These are phyloP conservation scores for Arion vulgaris DNA, from an alignment of 1,140 invertebrate species.

Conservation along the genomic window DNA sequence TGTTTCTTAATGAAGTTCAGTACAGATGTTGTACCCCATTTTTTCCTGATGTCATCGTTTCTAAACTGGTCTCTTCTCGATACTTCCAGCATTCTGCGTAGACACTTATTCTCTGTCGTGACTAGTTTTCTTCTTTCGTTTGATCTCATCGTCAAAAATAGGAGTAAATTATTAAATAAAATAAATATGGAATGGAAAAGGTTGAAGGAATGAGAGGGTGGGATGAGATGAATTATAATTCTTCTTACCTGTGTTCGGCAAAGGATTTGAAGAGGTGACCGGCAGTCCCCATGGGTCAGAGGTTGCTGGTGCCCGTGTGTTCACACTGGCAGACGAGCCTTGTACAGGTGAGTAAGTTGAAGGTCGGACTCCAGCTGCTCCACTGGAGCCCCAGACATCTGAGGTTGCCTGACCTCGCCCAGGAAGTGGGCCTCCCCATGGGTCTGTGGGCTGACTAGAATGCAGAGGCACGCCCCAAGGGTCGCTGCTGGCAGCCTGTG, in stretches of 20 bases:
- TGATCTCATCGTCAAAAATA: too few relatives aligned
- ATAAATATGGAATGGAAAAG: too few relatives aligned
- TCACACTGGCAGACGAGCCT: constrained; percentile 35
- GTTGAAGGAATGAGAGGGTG: too few relatives aligned
- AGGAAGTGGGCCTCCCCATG: constrained; percentile 59
- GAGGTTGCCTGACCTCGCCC: constrained; percentile 31
- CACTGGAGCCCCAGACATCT: constrained; percentile 52
- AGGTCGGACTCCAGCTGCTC: constrained; percentile 34
- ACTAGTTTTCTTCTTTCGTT: too few relatives aligned
- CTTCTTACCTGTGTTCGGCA: not conserved
- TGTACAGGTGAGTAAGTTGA: constrained; percentile 32
- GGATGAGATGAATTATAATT: not conserved
- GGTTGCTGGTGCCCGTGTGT: constrained; percentile 18
- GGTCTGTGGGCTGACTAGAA: constrained; percentile 49
- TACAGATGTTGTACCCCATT: too few relatives aligned
- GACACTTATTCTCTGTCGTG: too few relatives aligned
- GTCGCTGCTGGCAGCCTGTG: constrained; percentile 47
- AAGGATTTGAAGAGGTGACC: constrained; percentile 21
- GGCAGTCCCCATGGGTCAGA: constrained; percentile 78
- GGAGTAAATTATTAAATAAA: too few relatives aligned
- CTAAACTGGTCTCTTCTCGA: too few relatives aligned
- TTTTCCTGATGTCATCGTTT: too few relatives aligned
- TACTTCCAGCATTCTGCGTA: too few relatives aligned
- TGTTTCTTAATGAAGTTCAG: too few relatives aligned
- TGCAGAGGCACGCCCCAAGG: constrained; percentile 67